A percentile compares a stretch with the other conserved stretches of the same genome.
Conservation (phyloP, 2,888 invertebrate species). For the Tiliacea citrago region DNA sequence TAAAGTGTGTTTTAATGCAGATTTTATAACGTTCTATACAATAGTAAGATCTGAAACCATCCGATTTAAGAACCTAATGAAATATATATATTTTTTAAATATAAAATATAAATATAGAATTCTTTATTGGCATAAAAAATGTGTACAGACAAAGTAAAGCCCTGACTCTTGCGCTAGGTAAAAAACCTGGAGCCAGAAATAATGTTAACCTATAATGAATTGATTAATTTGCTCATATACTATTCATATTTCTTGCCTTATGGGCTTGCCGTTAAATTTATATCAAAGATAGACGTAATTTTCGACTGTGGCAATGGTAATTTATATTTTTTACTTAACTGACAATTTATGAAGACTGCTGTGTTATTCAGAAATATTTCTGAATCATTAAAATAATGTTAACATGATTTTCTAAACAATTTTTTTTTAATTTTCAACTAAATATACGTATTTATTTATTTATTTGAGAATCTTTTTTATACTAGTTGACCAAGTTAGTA, state of each 20-base stretch:
- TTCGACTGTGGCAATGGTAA: conserved; percentile 46
- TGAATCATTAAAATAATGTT: neutral
- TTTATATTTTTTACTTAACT: conserved; percentile 16
- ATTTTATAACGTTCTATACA: conserved; percentile 10
- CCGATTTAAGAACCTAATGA: neutral
- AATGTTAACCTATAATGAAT: conserved; percentile 19
- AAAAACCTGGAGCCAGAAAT: too few relatives aligned
- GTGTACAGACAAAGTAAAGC: too few relatives aligned
- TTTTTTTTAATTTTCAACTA: neutral
- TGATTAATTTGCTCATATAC: conserved; percentile 68
- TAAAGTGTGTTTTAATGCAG: conserved; percentile 3
- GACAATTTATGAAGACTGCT: conserved; percentile 35
- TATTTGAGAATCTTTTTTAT: neutral
- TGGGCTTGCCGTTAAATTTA: conserved; percentile 72
- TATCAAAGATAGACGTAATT: conserved; percentile 61
- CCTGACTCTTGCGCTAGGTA: too few relatives aligned
- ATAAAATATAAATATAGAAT: too few relatives aligned
- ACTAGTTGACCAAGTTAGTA: conserved; percentile 1
- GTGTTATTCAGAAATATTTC: conserved; percentile 13
- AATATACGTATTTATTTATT: neutral
- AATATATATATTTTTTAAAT: conserved; percentile 1
- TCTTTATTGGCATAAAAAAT: too few relatives aligned
- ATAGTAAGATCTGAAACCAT: conserved; percentile 56
- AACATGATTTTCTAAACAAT: neutral
- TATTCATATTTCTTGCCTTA: conserved; percentile 71